Evolutionary conservation across 2,113 vertebrate species (phyloP), one percentile per base, ranked within the genome.

Genomic region (Tetrax tetrax): DNA sequence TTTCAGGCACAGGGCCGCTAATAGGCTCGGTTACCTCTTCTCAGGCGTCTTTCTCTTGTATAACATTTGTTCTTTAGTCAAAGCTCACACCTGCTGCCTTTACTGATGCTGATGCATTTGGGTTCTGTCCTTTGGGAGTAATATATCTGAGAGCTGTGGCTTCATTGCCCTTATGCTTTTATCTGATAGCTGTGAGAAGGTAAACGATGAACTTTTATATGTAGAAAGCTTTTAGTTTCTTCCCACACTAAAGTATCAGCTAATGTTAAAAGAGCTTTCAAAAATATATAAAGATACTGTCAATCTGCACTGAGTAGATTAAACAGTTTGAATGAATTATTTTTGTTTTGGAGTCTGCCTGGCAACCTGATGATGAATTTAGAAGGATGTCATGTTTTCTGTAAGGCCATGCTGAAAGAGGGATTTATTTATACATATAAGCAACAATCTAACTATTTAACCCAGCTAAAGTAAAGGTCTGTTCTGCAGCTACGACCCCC

Each of bases 181-280:
- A 98, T 98, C 98, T 98, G 96, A 97, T 97, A 96, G 81, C 88
- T 94, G 87, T 83, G 87, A 97, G 92, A 94, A 98, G 89, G 97
- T 96, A 97, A 97, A 97, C 50, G 95, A 97, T 97, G 97, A 98
- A 98, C 97, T 98, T 98, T 97, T 96, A 84, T 91, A 96, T 95
- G 97, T 97, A 96, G 96, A 98, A 98, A 97, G 97, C 97, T 96
- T 97, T 97, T 97, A 87, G 95, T 96, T 98, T 97, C 97, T 98
- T 97, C 96, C 96, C 94, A 97, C 93, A 96, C 93, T 97, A 97
- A 97, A 98, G 77, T 97, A 98, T 97, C 97, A 97, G 95, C 97
- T 97, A 97, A 96, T 97, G 96, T 96, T 98, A 97, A 98, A 97
- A 96, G 97, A 98, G 97, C 97, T 98, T 98, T 98, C 97, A 98